These are phyloP conservation scores for Thomomys bottae DNA, from an alignment of 2,113 vertebrate species.

Conservation along the genomic window DNA sequence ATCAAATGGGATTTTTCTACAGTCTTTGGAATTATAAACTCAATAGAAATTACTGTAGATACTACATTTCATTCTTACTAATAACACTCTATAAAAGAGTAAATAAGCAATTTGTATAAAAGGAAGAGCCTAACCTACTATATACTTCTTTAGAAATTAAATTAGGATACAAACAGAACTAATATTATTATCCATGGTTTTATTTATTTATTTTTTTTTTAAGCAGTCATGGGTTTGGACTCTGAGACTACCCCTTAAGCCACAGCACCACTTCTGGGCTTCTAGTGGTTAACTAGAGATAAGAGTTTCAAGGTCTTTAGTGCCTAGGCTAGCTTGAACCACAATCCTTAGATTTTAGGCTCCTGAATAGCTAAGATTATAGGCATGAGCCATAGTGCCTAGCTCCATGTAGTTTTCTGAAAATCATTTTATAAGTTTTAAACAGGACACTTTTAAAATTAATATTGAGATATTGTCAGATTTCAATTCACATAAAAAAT, in stretches of 20 bases:
- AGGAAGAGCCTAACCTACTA: background rate
- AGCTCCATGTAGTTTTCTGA: background rate
- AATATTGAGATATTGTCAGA: background rate
- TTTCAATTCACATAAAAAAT: background rate
- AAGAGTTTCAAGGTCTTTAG: too few relatives aligned
- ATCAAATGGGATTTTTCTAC: background rate
- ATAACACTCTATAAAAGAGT: background rate
- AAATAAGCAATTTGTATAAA: background rate
- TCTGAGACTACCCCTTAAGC: too few relatives aligned
- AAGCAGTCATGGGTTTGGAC: too few relatives aligned
- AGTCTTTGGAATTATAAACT: constrained; percentile 4
- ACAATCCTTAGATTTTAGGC: too few relatives aligned
- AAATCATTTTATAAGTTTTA: constrained; percentile 28
- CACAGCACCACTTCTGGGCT: too few relatives aligned
- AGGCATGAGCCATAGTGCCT: too few relatives aligned
- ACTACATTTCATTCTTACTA: constrained; percentile 13
- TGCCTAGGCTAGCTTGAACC: too few relatives aligned
- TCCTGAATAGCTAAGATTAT: too few relatives aligned
- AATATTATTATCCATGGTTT: background rate
- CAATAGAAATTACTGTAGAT: constrained; percentile 28
- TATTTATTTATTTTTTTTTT: too few relatives aligned
- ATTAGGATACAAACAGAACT: background rate
- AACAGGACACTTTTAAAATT: background rate
- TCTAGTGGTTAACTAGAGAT: too few relatives aligned
- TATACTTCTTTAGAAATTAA: constrained; percentile 20